Evolutionary conservation across 2,113 vertebrate genomes (phyloP), one percentile per base, ranked within the genome.

Genomic region (Talpa occidentalis): DNA sequence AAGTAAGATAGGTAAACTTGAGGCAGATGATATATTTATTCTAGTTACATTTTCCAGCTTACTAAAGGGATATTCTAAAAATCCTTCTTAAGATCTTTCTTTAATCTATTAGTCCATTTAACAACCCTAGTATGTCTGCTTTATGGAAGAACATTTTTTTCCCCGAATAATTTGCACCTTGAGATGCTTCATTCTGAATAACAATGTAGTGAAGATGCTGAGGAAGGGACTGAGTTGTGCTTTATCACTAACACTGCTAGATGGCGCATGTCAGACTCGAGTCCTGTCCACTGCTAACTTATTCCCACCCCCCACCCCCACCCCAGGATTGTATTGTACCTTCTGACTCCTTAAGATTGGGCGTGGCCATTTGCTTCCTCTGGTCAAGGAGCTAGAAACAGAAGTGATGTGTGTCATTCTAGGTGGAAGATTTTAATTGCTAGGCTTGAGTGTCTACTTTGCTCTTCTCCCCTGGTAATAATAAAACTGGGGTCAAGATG

Each of bases 41-140:
- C 30, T 88, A 42, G 42, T 56, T 92, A 74, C 84, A 77, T 91
- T 88, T 84, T 81, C 37, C 4, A 67, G 30, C 21, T 76, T 81
- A 70, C 11, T 35, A 24, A 84, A 72, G 70, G 17, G 28, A 37
- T 69, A 83, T 60, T 86, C 40, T 87, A 28, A 79, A 86, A 79
- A 88, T 79, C 12, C 10, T 54, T 83, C n/a, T 74, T 92, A 78
- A 83, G 30, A 24, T 59, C 3, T 76, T 85, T 93, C 10, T 32
- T 42, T 82, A 76, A 26, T 81, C 66, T 32, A 1, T 32, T 6
- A 78, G 4, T 85, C 7, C 10, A 47, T 60, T 89, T 81, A 77
- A 35, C 6, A 95, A 95, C 78, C 64, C 4, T n/a, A 87, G 52
- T 77, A 73, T 15, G 26, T 60, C 15, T 28, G 37, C 28, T 22